Percentiles rank a stretch among this genome's conserved stretches.
Conservation (phyloP, 2,113 vertebrate genomes). For the Fulica atra region DNA sequence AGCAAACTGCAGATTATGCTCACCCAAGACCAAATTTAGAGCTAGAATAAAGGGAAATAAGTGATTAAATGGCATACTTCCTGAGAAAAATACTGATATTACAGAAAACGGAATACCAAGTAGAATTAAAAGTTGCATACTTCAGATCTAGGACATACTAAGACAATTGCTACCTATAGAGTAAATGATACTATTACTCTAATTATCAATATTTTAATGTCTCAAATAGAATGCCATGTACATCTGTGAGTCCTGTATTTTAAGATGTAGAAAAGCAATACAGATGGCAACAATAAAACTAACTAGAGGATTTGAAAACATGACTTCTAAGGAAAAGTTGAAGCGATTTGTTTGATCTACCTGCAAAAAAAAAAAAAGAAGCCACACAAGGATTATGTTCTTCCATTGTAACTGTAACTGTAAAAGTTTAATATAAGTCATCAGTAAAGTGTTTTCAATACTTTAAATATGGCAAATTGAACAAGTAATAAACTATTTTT, state of each 20-base stretch:
- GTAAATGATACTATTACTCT: rapidly evolving
- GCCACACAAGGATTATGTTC: rapidly evolving
- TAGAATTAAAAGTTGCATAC: neutral
- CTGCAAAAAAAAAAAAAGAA: neutral
- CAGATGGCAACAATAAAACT: neutral
- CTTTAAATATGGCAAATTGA: neutral
- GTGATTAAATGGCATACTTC: neutral
- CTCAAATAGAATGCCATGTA: neutral
- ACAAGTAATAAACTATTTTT: neutral
- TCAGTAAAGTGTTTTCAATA: neutral
- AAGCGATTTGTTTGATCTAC: neutral
- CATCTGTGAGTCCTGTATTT: neutral
- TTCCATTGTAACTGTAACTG: neutral
- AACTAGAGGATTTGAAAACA: neutral
- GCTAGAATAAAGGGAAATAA: neutral
- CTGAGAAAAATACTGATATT: neutral
- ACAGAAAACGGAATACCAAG: neutral
- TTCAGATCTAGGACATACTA: neutral
- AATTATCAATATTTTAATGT: neutral
- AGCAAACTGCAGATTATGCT: neutral
- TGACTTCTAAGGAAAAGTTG: neutral
- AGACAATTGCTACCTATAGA: neutral
- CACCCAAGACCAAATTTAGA: neutral
- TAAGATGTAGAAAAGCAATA: neutral
- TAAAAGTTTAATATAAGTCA: neutral